These are phyloP conservation scores for Periophthalmus modestus DNA, from an alignment of 2,113 vertebrate genomes.

Conservation along the genomic window DNA sequence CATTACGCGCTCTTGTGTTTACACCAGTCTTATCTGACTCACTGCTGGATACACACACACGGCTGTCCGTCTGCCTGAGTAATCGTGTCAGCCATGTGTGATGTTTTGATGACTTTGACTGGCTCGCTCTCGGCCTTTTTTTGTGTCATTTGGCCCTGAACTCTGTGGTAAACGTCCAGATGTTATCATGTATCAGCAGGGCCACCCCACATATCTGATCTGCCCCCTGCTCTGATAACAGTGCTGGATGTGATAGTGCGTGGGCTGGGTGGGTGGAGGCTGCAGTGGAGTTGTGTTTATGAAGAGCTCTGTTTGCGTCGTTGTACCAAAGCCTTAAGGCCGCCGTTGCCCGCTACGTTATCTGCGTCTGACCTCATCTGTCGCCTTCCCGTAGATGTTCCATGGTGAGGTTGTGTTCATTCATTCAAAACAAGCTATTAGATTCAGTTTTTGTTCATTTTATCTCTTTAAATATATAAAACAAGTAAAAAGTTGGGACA, in stretches of 20 bases:
- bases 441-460: background rate
- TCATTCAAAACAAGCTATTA: background rate
- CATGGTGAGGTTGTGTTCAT: background rate
- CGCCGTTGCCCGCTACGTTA: background rate
- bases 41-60: conserved; percentile 43
- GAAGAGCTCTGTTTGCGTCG: background rate
- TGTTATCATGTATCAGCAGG: conserved; percentile 52
- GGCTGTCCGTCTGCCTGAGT: conserved; percentile 36
- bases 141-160: conserved; percentile 39
- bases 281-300: background rate
- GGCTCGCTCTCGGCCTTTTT: conserved; percentile 31
- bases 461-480: no score
- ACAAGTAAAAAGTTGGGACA: no score
- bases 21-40: conserved; percentile 53
- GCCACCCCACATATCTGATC: conserved; percentile 38
- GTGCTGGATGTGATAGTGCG: background rate
- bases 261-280: background rate
- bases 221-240: conserved; percentile 36
- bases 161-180: conserved; percentile 37
- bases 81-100: conserved; percentile 5
- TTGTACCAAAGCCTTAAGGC: background rate
- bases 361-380: background rate
- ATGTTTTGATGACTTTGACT: conserved; percentile 54
- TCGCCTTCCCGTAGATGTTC: background rate
- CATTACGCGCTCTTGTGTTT: conserved; percentile 41